Conservation (phyloP, 2,888 invertebrate genomes). For the Tribolium freemani region DNA sequence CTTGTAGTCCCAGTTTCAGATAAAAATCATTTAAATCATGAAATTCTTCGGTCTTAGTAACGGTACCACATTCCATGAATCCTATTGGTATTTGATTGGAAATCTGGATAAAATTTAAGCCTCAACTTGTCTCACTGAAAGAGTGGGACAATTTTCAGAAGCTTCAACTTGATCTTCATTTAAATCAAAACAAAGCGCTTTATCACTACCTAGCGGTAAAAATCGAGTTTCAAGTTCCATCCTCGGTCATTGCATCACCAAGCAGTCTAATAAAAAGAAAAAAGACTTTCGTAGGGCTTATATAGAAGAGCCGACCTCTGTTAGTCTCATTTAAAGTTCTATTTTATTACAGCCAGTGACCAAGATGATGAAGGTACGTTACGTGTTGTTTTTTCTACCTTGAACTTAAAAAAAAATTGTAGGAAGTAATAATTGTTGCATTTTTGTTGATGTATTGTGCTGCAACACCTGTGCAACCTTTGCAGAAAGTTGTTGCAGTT, state of each 20-base stretch:
- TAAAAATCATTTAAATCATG: no score
- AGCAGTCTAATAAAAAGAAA: slow-evolving; percentile 4
- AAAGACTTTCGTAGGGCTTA: slow-evolving; percentile 18
- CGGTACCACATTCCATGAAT: no score
- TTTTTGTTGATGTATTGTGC: neutral
- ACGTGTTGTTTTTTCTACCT: neutral
- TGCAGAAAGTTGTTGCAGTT: slow-evolving; percentile 8
- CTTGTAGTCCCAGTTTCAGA: no score
- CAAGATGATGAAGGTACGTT: slow-evolving; percentile 16
- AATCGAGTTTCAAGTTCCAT: slow-evolving; percentile 18
- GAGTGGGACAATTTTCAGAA: no score
- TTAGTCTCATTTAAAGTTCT: neutral
- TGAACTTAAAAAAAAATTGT: neutral
- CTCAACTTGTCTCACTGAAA: no score
- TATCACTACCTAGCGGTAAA: neutral
- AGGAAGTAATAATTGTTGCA: slow-evolving; percentile 7
- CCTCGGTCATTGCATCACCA: slow-evolving; percentile 18
- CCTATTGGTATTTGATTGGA: no score
- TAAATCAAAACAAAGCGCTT: no score
- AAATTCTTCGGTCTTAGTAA: no score
- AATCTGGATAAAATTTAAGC: no score
- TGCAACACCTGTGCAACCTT: neutral
- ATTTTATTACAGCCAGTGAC: neutral
- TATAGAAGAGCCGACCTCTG: slow-evolving; percentile 6
- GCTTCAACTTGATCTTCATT: no score